phyloP scores from a whole-genome alignment of 2,113 vertebrate species.

The Tetrax tetrax region DNA sequence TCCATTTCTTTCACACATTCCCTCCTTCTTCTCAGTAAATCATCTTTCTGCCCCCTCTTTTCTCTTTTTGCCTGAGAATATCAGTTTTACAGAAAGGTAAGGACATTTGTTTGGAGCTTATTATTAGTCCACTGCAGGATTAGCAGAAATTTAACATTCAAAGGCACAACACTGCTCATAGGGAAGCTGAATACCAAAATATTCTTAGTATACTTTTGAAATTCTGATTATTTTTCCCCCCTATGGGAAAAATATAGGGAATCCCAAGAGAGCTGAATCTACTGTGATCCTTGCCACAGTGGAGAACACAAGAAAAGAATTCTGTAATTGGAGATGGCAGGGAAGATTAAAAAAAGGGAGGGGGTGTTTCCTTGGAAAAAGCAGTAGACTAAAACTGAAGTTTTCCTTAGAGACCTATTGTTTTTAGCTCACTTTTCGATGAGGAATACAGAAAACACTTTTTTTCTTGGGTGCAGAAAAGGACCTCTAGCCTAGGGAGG shows the following conservation, averaged over 20 bases:
- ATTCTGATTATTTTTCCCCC: not conserved
- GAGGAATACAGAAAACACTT: not conserved
- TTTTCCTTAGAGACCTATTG: constrained; percentile 28
- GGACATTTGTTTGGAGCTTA: not conserved
- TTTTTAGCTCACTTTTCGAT: not conserved
- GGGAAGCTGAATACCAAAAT: not conserved
- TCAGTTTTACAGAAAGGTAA: not conserved
- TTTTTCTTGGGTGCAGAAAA: constrained; percentile 38
- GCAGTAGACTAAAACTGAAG: not conserved
- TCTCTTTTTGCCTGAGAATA: not conserved
- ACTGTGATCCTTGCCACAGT: not conserved
- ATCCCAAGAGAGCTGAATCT: not conserved
- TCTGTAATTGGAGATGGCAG: constrained; percentile 11
- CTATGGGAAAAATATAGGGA: not conserved
- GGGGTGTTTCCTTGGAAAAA: constrained; percentile 30
- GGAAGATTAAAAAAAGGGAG: not conserved
- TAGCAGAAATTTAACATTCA: not conserved
- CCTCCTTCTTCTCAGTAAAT: not conserved
- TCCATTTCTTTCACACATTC: not conserved
- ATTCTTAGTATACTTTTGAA: not conserved
- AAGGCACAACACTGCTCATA: not conserved
- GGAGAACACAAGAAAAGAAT: not conserved
- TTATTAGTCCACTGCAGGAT: not conserved
- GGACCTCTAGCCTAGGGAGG: not conserved
- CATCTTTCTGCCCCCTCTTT: not conserved